Percentiles rank a stretch among this genome's conserved stretches.
These are phyloP conservation scores for Conops quadrifasciatus DNA, from an alignment of 2,888 invertebrate species.

Conservation along the genomic window DNA sequence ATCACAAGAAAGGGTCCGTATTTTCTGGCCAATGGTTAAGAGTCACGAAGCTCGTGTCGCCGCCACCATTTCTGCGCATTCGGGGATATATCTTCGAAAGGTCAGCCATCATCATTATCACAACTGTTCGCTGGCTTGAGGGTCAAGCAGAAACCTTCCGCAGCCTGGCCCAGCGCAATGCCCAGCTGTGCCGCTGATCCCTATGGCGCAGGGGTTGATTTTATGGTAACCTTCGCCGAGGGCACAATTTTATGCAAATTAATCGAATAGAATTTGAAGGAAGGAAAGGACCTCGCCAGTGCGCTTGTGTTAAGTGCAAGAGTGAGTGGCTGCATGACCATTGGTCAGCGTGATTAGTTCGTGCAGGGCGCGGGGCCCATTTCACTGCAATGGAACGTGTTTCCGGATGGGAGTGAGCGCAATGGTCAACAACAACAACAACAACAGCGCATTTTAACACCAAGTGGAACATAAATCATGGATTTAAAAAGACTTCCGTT, in stretches of 20 bases:
- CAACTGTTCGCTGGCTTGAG: constrained; percentile 50
- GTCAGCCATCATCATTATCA: constrained; percentile 63
- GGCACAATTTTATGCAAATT: constrained; percentile 57
- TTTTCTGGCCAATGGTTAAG: constrained; percentile 61
- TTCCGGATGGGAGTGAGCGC: constrained; percentile 58
- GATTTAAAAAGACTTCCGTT: constrained; percentile 50
- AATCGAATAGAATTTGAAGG: constrained; percentile 28
- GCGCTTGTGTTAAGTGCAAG: constrained; percentile 30
- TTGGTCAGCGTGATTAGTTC: constrained; percentile 60
- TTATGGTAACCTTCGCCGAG: constrained; percentile 23
- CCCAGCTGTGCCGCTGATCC: constrained; percentile 47
- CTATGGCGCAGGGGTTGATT: constrained; percentile 39
- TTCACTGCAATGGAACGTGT: constrained; percentile 16
- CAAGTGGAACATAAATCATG: constrained; percentile 63
- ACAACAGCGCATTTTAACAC: constrained; percentile 59
- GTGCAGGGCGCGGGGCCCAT: constrained; percentile 36
- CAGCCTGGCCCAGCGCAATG: constrained; percentile 26
- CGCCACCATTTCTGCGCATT: constrained; percentile 54
- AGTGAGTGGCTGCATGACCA: constrained; percentile 50
- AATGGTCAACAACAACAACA: constrained; percentile 61
- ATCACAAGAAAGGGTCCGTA: constrained; percentile 43
- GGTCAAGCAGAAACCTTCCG: constrained; percentile 36
- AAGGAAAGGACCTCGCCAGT: neutral
- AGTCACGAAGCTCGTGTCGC: constrained; percentile 52
- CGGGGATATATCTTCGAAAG: constrained; percentile 44